Percentiles rank a stretch among this genome's conserved stretches.
phyloP scores from a whole-genome alignment of 2,888 invertebrate genomes.

The Antheraea assamensis region DNA sequence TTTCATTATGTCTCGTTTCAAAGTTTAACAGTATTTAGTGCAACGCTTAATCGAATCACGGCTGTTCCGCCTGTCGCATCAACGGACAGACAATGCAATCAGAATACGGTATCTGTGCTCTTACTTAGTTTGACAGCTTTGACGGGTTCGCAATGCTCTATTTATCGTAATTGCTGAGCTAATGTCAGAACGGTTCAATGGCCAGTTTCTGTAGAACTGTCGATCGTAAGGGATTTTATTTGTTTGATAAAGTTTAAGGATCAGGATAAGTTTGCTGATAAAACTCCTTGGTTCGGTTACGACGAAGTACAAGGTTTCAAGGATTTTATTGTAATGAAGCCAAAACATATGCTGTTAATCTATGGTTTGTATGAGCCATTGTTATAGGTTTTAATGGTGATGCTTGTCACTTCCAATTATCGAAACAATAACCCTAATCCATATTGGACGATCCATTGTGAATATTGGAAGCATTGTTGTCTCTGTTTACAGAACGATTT shows the following conservation, averaged over 20 bases:
- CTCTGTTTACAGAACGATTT: constrained; percentile 13
- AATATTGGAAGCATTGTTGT: constrained; percentile 19
- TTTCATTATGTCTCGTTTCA: no score
- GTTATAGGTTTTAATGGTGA: constrained; percentile 26
- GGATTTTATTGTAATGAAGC: neutral
- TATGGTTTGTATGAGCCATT: constrained; percentile 18
- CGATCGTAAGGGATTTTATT: neutral
- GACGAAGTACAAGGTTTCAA: neutral
- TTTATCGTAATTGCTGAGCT: constrained; percentile 11
- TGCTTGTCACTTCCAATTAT: constrained; percentile 21
- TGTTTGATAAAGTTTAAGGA: neutral
- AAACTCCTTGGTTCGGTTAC: neutral
- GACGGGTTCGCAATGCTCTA: constrained; percentile 11
- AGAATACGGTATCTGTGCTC: constrained; percentile 2
- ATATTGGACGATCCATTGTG: constrained; percentile 24
- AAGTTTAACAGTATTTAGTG: constrained; percentile 1
- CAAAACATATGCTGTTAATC: neutral
- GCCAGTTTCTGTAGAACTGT: neutral
- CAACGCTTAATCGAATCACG: constrained; percentile 12
- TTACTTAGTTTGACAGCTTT: constrained; percentile 8
- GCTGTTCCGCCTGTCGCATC: constrained; percentile 11
- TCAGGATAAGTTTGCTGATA: neutral
- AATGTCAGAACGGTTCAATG: neutral
- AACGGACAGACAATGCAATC: constrained; percentile 11
- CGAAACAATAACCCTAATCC: constrained; percentile 28